Evolutionary conservation across 2,113 vertebrate genomes (phyloP).

Genomic region (Scolopax mira): DNA sequence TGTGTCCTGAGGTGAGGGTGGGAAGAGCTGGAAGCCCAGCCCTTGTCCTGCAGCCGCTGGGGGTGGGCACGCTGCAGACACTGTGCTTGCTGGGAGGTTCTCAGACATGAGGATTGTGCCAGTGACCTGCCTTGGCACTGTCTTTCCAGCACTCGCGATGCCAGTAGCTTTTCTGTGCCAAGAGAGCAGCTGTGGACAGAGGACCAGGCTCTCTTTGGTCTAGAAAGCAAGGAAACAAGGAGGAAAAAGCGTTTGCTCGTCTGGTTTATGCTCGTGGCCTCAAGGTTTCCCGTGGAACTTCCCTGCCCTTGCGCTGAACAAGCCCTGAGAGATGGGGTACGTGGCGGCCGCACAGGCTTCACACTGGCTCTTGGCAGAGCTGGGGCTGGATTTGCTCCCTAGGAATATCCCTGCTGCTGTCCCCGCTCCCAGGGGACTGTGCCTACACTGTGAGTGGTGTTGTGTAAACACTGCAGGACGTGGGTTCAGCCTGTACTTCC

Average conservation of each 20-base stretch:
- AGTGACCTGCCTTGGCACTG: neutral
- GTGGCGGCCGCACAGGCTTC: neutral
- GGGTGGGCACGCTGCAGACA: neutral
- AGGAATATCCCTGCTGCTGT: neutral
- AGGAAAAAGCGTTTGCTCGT: neutral
- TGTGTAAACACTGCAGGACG: slow-evolving; percentile 11
- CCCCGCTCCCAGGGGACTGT: neutral
- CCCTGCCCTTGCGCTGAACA: neutral
- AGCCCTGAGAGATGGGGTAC: neutral
- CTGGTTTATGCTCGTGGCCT: neutral
- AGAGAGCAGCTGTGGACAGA: neutral
- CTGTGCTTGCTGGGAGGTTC: neutral
- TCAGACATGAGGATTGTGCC: accelerated
- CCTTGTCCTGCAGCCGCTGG: neutral
- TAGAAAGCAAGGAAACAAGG: neutral
- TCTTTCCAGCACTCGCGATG: neutral
- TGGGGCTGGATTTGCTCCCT: neutral
- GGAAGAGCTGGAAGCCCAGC: neutral
- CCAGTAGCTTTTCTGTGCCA: neutral
- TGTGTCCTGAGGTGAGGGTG: neutral
- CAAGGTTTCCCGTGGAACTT: neutral
- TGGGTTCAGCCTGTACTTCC: neutral
- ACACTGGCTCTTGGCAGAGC: slow-evolving; percentile 4
- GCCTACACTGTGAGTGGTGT: neutral
- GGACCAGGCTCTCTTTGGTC: neutral